A percentile compares a stretch with the other conserved stretches of the same genome.
Conservation (phyloP, 2,797 vertebrate species). For the Peromyscus attwateri region DNA sequence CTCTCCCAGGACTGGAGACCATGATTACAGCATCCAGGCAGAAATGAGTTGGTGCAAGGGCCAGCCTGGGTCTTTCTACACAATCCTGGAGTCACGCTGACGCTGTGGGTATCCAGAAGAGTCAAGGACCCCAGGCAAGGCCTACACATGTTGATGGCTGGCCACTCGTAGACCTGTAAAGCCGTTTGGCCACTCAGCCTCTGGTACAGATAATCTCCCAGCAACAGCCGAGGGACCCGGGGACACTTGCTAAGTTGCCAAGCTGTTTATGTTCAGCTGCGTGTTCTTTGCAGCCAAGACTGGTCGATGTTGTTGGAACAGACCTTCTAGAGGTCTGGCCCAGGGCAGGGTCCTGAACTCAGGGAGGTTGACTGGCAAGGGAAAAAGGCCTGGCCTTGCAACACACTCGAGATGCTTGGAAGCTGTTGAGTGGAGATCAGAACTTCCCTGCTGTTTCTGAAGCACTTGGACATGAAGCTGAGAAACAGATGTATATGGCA, state of each 20-base stretch:
- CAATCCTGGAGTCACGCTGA: not conserved
- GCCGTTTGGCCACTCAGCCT: conserved; percentile 76
- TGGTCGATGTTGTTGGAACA: conserved; percentile 65
- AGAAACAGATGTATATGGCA: not conserved
- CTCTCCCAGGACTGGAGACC: not conserved
- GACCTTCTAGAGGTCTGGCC: conserved; percentile 79
- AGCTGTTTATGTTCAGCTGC: conserved; percentile 82
- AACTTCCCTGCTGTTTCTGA: not conserved
- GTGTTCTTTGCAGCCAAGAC: conserved; percentile 72
- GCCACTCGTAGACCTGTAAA: not conserved
- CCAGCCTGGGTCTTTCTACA: not conserved
- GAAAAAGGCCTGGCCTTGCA: not conserved
- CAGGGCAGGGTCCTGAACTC: conserved; percentile 22
- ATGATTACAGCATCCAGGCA: not conserved
- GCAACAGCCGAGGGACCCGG: conserved; percentile 82
- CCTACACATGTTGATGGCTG: conserved; percentile 65
- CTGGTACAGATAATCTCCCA: conserved; percentile 85
- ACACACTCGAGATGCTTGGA: not conserved
- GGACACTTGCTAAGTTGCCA: conserved; percentile 75
- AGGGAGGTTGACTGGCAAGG: not conserved
- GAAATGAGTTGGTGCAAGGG: not conserved
- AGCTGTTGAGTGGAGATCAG: rapidly evolving
- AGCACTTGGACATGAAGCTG: not conserved
- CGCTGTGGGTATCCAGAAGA: too few relatives aligned
- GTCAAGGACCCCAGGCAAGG: not conserved